A percentile compares a stretch with the other conserved stretches of the same genome.
These are phyloP conservation scores for Haplotaxodon microlepis DNA, from an alignment of 2,113 vertebrate genomes.

Conservation along the genomic window DNA sequence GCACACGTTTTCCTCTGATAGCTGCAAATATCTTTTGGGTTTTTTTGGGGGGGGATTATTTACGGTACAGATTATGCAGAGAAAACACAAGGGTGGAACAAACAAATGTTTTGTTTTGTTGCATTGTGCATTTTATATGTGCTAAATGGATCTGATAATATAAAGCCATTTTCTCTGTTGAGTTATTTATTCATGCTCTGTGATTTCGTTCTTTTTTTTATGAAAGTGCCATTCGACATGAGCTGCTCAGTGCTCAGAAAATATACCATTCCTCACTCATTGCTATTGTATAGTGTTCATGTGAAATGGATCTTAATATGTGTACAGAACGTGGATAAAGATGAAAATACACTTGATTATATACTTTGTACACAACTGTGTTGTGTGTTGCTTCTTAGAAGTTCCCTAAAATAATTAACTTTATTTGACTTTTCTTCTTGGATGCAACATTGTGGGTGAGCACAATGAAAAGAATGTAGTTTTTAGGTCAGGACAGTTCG, in stretches of 20 bases:
- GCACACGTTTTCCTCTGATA: slow-evolving; percentile 55
- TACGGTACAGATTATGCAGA: slow-evolving; percentile 39
- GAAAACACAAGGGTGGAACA: slow-evolving; percentile 50
- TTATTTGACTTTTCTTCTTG: not conserved
- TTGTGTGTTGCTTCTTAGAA: slow-evolving; percentile 48
- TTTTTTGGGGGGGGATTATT: not conserved
- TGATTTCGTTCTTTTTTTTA: slow-evolving; percentile 65
- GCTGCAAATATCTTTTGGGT: slow-evolving; percentile 38
- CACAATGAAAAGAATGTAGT: not conserved
- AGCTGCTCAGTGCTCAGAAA: slow-evolving; percentile 68
- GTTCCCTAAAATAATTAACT: not conserved
- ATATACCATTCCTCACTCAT: slow-evolving; percentile 81
- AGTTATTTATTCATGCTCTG: slow-evolving; percentile 59
- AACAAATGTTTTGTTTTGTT: slow-evolving; percentile 49
- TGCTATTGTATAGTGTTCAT: slow-evolving; percentile 85
- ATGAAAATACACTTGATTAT: slow-evolving; percentile 86
- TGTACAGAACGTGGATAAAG: slow-evolving; percentile 83
- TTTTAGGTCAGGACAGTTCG: not conserved
- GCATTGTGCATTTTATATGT: slow-evolving; percentile 65
- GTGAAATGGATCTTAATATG: slow-evolving; percentile 81
- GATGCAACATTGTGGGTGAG: not conserved
- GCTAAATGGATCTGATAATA: slow-evolving; percentile 58
- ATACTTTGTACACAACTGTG: slow-evolving; percentile 78
- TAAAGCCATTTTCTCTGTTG: slow-evolving; percentile 65
- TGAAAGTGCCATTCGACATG: slow-evolving; percentile 75